Conservation (phyloP, 2,113 vertebrate genomes). For the Charina bottae region DNA sequence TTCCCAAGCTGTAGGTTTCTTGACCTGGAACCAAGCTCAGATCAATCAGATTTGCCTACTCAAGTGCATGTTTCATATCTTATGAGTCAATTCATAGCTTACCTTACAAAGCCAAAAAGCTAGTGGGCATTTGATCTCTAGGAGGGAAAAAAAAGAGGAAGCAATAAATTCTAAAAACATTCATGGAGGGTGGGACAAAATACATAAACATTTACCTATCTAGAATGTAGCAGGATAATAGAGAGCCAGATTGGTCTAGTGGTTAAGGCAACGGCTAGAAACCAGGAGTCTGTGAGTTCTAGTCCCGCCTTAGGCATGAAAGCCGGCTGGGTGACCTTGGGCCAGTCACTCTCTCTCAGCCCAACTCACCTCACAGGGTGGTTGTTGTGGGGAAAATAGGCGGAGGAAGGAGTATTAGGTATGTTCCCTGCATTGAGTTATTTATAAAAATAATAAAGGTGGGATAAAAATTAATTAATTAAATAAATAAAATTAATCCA, state of each 20-base stretch:
- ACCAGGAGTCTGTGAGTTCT: no score
- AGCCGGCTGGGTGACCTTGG: no score
- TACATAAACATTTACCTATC: neutral
- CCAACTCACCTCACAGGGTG: no score
- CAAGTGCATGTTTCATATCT: neutral
- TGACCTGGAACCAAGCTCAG: slow-evolving; percentile 18
- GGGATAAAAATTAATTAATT: no score
- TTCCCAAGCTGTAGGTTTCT: neutral
- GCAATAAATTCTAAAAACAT: neutral
- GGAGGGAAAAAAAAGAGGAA: neutral
- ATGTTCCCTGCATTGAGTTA: no score
- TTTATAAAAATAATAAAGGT: no score
- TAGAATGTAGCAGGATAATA: neutral
- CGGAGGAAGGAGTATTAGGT: no score
- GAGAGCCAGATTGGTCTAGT: no score
- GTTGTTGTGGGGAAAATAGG: no score
- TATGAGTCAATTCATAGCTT: slow-evolving; percentile 6
- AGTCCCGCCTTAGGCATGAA: no score
- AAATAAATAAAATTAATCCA: neutral
- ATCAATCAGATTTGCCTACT: slow-evolving; percentile 8
- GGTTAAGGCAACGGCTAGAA: no score
- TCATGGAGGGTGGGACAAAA: neutral
- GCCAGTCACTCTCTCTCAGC: no score
- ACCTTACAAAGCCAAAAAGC: neutral
- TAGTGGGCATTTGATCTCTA: neutral